phyloP scores from a whole-genome alignment of 2,888 invertebrate species.

The Eupsilia transversa region DNA sequence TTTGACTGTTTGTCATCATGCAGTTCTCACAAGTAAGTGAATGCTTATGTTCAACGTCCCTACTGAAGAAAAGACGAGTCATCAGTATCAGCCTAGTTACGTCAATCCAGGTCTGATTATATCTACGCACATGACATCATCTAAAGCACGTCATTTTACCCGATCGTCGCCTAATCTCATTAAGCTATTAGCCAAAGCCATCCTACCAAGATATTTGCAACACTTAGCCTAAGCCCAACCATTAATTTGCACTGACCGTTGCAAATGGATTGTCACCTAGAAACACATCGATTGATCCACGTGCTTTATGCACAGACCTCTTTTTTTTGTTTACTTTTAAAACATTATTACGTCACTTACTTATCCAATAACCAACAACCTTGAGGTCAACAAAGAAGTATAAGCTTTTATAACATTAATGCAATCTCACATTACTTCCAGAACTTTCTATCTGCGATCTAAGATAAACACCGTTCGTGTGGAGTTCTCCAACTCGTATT shows the following conservation, averaged over 20 bases:
- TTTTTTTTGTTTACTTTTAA: neutral
- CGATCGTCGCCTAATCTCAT: neutral
- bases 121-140: no score
- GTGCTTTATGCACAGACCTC: no score
- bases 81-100: neutral
- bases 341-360: constrained; percentile 14
- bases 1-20: no score
- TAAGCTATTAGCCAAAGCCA: no score
- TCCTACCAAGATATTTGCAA: no score
- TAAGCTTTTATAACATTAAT: constrained; percentile 56
- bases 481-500: constrained; percentile 58
- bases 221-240: neutral
- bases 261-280: neutral
- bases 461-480: constrained; percentile 57
- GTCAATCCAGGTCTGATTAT: neutral
- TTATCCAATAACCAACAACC: constrained; percentile 14
- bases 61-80: neutral
- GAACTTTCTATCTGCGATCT: constrained; percentile 58
- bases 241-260: neutral
- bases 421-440: constrained; percentile 55
- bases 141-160: neutral
- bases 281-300: neutral
- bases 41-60: neutral
- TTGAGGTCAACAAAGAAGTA: constrained; percentile 51
- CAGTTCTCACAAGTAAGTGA: neutral